Conservation (phyloP, 2,888 invertebrate genomes). For the Drosophila anomelani region DNA sequence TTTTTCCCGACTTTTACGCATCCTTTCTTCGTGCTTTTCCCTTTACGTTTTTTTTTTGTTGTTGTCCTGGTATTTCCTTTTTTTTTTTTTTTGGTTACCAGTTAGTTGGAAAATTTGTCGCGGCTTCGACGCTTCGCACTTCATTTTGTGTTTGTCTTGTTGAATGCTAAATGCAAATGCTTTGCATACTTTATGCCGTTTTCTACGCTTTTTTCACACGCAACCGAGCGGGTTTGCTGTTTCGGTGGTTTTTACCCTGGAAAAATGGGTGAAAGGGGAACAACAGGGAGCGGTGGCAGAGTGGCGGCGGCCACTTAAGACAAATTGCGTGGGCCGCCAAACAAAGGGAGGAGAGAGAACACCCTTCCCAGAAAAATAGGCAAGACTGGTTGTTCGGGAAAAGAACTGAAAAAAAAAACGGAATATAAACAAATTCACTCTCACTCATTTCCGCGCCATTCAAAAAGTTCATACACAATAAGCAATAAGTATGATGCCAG, state of each 20-base stretch:
- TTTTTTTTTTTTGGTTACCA: slow-evolving; percentile 28
- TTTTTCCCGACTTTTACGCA: slow-evolving; percentile 40
- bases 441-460: slow-evolving; percentile 15
- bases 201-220: slow-evolving; percentile 75
- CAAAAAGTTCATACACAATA: slow-evolving; percentile 55
- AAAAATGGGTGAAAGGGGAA: slow-evolving; percentile 1
- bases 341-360: slow-evolving; percentile 39
- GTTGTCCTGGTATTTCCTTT: slow-evolving; percentile 5
- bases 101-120: slow-evolving; percentile 70
- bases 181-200: slow-evolving; percentile 82
- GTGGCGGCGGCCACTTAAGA: slow-evolving; percentile 76
- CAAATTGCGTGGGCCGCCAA: slow-evolving; percentile 82
- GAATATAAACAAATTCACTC: slow-evolving; percentile 42
- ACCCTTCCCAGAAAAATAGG: slow-evolving; percentile 10
- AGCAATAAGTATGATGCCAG: slow-evolving; percentile 47
- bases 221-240: slow-evolving; percentile 22
- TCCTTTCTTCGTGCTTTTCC: slow-evolving; percentile 23
- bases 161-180: slow-evolving; percentile 83
- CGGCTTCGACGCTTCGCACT: slow-evolving; percentile 68
- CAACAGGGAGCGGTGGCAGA: background rate
- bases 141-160: slow-evolving; percentile 80
- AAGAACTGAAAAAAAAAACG: slow-evolving; percentile 5
- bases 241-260: slow-evolving; percentile 35
- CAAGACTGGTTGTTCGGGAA: slow-evolving; percentile 13
- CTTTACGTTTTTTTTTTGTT: slow-evolving; percentile 5